Conservation (phyloP, 2,113 vertebrate genomes). For the Sylvia atricapilla region DNA sequence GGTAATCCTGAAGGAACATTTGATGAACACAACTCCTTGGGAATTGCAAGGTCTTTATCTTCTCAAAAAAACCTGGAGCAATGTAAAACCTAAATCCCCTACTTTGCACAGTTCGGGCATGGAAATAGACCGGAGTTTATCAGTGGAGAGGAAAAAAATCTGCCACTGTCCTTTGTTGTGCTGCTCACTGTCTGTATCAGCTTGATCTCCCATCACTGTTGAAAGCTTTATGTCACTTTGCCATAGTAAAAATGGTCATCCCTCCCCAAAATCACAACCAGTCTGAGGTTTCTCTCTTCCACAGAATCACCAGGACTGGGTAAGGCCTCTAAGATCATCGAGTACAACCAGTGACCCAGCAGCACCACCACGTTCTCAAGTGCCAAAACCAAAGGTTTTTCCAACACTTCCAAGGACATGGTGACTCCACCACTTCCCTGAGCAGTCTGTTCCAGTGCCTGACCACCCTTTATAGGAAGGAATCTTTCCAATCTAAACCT, state of each 20-base stretch:
- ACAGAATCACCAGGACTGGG: not conserved
- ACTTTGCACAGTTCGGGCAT: not conserved
- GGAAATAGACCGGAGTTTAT: not conserved
- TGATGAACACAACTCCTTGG: not conserved
- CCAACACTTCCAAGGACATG: not conserved
- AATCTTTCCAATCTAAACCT: not conserved
- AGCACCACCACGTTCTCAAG: not conserved
- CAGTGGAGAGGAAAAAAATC: not conserved
- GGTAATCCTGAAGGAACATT: not conserved
- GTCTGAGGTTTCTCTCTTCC: not conserved
- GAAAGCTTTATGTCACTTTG: not conserved
- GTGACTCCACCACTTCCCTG: not conserved
- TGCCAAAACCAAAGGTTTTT: not conserved
- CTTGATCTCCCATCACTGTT: not conserved
- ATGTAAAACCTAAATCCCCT: not conserved
- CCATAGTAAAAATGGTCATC: not conserved
- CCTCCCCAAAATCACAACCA: not conserved
- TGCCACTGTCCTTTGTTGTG: not conserved
- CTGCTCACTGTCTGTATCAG: not conserved
- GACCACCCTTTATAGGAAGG: not conserved
- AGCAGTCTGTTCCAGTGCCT: not conserved
- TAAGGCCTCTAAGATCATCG: not conserved
- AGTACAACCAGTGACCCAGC: not conserved
- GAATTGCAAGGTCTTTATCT: not conserved
- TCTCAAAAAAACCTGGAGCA: not conserved